These are phyloP conservation scores for Thera britannica DNA, from an alignment of 2,888 invertebrate species.

Conservation along the genomic window DNA sequence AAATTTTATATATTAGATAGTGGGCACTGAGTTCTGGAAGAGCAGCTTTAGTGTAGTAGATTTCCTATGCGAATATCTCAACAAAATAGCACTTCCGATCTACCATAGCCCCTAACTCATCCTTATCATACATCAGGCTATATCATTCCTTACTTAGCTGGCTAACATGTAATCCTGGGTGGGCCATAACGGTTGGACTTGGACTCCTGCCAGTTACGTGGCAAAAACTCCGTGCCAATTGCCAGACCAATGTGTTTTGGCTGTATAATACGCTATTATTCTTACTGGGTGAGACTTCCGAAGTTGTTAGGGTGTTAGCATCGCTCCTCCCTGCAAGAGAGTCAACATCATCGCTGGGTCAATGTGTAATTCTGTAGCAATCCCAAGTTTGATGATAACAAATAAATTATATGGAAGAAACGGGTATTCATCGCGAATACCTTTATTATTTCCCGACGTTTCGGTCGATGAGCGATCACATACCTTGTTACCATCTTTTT, in stretches of 20 bases:
- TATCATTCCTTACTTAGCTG: constrained; percentile 42
- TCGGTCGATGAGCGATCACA: too few relatives aligned
- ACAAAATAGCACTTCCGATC: constrained; percentile 23
- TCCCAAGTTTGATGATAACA: too few relatives aligned
- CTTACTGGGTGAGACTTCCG: constrained; percentile 33
- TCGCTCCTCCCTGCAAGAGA: not conserved
- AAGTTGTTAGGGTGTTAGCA: not conserved
- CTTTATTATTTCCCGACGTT: too few relatives aligned
- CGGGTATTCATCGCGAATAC: too few relatives aligned
- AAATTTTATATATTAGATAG: too few relatives aligned
- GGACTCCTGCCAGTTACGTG: constrained; percentile 39
- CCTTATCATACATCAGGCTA: constrained; percentile 37
- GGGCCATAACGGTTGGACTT: constrained; percentile 33
- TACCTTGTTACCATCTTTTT: too few relatives aligned
- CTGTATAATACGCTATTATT: constrained; percentile 48
- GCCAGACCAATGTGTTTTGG: constrained; percentile 56
- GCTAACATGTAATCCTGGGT: constrained; percentile 42
- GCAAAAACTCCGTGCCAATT: constrained; percentile 45
- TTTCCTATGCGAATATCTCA: constrained; percentile 7
- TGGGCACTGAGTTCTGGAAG: too few relatives aligned
- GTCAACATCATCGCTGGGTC: too few relatives aligned
- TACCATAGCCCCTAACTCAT: constrained; percentile 23
- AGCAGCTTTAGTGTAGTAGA: not conserved
- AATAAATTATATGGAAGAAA: too few relatives aligned
- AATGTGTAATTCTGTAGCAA: too few relatives aligned